Conservation (phyloP, 1,140 invertebrate species). For the Lamellibrachia luymesi region DNA sequence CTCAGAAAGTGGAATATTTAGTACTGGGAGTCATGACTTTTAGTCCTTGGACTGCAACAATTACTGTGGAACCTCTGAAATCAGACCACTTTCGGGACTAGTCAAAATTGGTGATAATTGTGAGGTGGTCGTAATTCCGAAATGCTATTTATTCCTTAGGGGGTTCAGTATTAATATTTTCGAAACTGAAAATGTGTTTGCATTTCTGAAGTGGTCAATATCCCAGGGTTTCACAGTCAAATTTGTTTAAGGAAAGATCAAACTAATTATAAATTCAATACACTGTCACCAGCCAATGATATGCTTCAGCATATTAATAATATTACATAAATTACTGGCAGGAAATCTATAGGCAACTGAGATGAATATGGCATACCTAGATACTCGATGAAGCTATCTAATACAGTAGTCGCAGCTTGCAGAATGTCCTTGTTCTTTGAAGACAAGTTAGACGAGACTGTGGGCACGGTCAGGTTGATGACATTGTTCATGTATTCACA, state of each 20-base stretch:
- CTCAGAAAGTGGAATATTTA: too few species aligned
- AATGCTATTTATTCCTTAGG: background rate
- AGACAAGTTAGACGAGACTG: constrained; percentile 51
- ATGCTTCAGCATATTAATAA: background rate
- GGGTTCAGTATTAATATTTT: background rate
- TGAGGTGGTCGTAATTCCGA: background rate
- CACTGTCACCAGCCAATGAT: background rate
- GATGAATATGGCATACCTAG: constrained; percentile 41
- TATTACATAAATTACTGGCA: too few species aligned
- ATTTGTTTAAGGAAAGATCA: background rate
- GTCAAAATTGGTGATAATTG: background rate
- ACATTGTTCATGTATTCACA: constrained; percentile 41
- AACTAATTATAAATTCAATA: background rate
- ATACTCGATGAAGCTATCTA: constrained; percentile 48
- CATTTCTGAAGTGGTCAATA: too few species aligned
- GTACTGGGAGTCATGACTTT: too few species aligned
- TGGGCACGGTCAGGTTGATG: constrained; percentile 46
- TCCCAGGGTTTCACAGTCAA: background rate
- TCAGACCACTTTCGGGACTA: background rate
- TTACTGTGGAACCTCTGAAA: background rate
- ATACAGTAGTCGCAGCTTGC: constrained; percentile 44
- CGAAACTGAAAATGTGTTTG: background rate
- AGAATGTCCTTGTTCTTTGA: constrained; percentile 56
- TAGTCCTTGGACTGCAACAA: too few species aligned
- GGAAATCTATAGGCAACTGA: background rate